These are phyloP conservation scores for Erpornis zantholeuca DNA, from an alignment of 2,113 vertebrate species.

Conservation along the genomic window DNA sequence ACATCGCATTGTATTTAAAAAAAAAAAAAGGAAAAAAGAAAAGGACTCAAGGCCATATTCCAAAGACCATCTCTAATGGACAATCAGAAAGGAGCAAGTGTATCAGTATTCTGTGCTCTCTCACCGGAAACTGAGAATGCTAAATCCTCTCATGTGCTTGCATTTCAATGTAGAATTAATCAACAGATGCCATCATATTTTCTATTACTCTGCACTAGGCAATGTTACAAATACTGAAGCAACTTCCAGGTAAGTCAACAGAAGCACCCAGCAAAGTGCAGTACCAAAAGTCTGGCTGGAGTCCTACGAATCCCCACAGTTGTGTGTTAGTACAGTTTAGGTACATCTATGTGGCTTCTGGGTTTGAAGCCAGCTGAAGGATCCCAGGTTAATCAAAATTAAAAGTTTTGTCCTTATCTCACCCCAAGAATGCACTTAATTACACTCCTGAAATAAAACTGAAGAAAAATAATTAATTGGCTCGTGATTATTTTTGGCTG, in stretches of 20 bases:
- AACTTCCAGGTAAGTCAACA: neutral
- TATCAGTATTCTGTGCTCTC: neutral
- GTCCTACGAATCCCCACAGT: neutral
- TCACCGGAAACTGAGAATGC: neutral
- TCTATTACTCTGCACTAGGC: neutral
- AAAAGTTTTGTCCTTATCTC: neutral
- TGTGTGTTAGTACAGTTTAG: neutral
- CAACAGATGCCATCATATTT: neutral
- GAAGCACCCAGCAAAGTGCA: neutral
- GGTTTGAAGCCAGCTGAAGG: neutral
- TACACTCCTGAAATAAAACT: neutral
- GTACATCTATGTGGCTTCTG: neutral
- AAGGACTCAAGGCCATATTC: neutral
- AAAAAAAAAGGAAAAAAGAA: no score
- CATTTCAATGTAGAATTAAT: neutral
- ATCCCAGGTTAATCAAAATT: neutral
- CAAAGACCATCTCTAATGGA: neutral
- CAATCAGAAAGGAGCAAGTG: neutral
- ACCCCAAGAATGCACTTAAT: neutral
- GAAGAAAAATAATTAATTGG: neutral
- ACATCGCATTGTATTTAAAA: neutral
- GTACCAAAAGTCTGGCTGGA: neutral
- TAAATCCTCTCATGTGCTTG: neutral
- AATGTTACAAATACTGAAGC: neutral
- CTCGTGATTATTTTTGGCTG: neutral